phyloP scores from a whole-genome alignment of 2,113 vertebrate species.

The Ceyx melanurus region DNA sequence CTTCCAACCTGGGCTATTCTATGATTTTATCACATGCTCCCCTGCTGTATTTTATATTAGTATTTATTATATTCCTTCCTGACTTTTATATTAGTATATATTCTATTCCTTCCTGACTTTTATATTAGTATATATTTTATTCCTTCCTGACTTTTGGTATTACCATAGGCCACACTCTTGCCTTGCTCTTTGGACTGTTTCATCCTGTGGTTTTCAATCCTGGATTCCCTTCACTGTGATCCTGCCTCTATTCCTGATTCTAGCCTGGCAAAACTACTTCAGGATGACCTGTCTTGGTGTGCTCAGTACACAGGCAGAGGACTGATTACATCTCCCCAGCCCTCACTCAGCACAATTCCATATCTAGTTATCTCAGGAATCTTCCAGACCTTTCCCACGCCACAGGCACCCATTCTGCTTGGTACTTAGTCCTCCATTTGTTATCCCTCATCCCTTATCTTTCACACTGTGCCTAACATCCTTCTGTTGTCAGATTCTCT shows the following conservation, averaged over 20 bases:
- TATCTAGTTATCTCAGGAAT: neutral
- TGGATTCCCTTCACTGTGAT: neutral
- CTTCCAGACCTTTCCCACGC: neutral
- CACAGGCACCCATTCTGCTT: neutral
- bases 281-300: neutral
- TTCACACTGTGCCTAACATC: neutral
- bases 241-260: neutral
- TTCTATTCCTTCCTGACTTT: neutral
- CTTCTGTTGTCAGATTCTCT: neutral
- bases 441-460: neutral
- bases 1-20: neutral
- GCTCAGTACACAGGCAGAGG: neutral
- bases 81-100: too few species aligned
- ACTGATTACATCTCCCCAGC: neutral
- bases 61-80: neutral
- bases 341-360: neutral
- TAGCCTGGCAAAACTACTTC: neutral
- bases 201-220: neutral
- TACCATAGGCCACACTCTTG: neutral
- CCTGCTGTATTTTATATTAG: neutral
- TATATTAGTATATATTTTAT: too few species aligned
- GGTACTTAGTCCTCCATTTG: neutral
- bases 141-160: neutral
- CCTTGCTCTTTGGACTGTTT: neutral
- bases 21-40: neutral